Evolutionary conservation across 2,888 invertebrate species (phyloP).

Genomic region (Dimorphilus gyrociliatus): DNA sequence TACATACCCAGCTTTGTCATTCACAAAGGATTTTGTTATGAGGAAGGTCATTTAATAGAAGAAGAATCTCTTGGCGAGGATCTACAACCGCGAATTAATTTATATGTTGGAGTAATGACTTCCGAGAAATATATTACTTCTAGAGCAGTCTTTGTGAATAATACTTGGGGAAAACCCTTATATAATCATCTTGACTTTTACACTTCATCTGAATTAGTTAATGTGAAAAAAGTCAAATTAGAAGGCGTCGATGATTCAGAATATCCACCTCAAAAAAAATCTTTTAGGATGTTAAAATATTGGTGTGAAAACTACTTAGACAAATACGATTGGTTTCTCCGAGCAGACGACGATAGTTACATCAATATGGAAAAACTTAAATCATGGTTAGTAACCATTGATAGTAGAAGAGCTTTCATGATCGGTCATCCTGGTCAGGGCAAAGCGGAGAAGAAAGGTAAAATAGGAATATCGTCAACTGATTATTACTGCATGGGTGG

Average conservation of each 20-base stretch:
- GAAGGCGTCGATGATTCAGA: not conserved
- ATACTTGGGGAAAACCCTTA: conserved; percentile 5
- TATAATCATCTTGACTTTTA: too few species aligned
- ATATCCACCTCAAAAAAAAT: not conserved
- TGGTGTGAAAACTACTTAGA: conserved; percentile 3
- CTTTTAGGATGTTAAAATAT: conserved; percentile 3
- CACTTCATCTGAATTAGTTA: too few species aligned
- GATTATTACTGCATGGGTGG: conserved; percentile 3
- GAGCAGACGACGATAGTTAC: conserved; percentile 3
- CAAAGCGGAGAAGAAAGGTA: not conserved
- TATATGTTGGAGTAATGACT: conserved; percentile 4
- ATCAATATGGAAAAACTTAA: conserved; percentile 2
- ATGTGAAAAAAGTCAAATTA: not conserved
- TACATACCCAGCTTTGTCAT: too few species aligned
- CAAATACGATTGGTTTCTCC: conserved; percentile 4
- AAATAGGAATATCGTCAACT: too few species aligned
- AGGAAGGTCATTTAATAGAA: too few species aligned
- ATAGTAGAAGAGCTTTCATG: too few species aligned
- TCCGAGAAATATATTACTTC: conserved; percentile 2
- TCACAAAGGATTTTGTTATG: too few species aligned
- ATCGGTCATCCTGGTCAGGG: conserved; percentile 3
- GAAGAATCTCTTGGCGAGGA: too few species aligned
- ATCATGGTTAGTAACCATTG: too few species aligned
- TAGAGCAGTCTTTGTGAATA: conserved; percentile 4
- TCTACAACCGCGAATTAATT: not conserved